Percentiles rank a stretch among this genome's conserved stretches.
phyloP scores from a whole-genome alignment of 2,888 invertebrate genomes.

The Drosophila buzzatii region DNA sequence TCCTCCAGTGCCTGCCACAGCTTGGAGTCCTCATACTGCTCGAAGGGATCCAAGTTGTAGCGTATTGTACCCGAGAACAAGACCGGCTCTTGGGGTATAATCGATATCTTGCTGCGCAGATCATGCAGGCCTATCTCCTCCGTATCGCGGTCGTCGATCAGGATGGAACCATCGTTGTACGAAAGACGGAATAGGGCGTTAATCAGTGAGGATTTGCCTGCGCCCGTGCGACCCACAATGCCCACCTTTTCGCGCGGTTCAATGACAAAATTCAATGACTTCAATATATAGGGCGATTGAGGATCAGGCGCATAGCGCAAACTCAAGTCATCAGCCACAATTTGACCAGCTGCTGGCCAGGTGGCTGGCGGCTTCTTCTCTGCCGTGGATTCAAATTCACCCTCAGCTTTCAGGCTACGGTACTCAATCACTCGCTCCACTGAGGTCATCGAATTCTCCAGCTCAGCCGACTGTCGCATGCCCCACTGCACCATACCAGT shows the following conservation, averaged over 20 bases:
- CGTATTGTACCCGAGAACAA: slow-evolving; percentile 94
- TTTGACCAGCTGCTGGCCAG: slow-evolving; percentile 90
- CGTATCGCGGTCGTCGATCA: slow-evolving; percentile 92
- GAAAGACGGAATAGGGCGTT: slow-evolving; percentile 92
- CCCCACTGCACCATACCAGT: slow-evolving; percentile 92
- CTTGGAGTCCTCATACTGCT: slow-evolving; percentile 90
- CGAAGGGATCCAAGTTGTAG: slow-evolving; percentile 95
- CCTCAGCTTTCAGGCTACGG: slow-evolving; percentile 84
- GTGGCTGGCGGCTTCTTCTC: slow-evolving; percentile 88
- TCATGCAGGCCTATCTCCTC: slow-evolving; percentile 90
- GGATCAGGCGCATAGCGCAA: slow-evolving; percentile 89
- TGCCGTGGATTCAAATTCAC: slow-evolving; percentile 88
- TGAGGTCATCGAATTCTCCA: slow-evolving; percentile 94
- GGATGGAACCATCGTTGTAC: slow-evolving; percentile 91
- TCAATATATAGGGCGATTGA: slow-evolving; percentile 90
- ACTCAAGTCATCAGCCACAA: slow-evolving; percentile 89
- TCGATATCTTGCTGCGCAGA: slow-evolving; percentile 91
- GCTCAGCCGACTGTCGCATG: slow-evolving; percentile 95
- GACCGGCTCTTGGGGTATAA: slow-evolving; percentile 94
- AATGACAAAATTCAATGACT: slow-evolving; percentile 88
- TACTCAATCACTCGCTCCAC: slow-evolving; percentile 93
- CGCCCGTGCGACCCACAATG: slow-evolving; percentile 90
- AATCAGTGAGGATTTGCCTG: slow-evolving; percentile 90
- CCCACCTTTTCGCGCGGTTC: slow-evolving; percentile 89
- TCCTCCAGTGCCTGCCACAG: slow-evolving; percentile 95